phyloP scores from a whole-genome alignment of 2,888 invertebrate species.

The Punctoribates punctum region DNA sequence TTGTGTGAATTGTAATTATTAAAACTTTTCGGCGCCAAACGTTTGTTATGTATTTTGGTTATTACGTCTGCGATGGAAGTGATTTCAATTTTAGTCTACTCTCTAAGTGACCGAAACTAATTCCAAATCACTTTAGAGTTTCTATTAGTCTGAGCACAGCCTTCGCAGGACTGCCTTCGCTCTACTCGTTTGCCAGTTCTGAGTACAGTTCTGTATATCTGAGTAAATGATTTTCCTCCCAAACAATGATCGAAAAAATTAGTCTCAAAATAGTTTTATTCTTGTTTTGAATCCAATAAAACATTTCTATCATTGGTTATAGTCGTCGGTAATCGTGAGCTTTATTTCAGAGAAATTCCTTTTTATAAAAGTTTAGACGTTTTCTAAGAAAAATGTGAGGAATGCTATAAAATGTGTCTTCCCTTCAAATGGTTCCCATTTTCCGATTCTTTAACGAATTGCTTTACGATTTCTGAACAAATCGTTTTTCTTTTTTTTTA shows the following conservation, averaged over 20 bases:
- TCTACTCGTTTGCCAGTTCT: neutral
- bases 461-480: slow-evolving; percentile 9
- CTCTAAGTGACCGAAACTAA: neutral
- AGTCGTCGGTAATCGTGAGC: neutral
- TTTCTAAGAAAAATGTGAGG: slow-evolving; percentile 6
- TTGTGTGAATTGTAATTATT: slow-evolving; percentile 4
- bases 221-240: too few species aligned
- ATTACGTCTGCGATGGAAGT: neutral
- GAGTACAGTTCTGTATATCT: neutral
- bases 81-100: neutral
- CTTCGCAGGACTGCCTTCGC: too few species aligned
- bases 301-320: neutral
- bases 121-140: neutral
- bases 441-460: neutral
- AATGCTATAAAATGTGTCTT: slow-evolving; percentile 30
- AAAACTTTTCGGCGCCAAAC: slow-evolving; percentile 13
- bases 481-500: slow-evolving; percentile 13
- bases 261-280: neutral
- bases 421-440: neutral
- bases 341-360: neutral
- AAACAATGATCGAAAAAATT: too few species aligned
- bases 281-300: neutral
- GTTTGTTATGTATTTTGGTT: neutral
- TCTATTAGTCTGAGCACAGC: too few species aligned
- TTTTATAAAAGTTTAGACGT: neutral